Conservation (phyloP, 2,113 vertebrate genomes). For the Eolophus roseicapilla region DNA sequence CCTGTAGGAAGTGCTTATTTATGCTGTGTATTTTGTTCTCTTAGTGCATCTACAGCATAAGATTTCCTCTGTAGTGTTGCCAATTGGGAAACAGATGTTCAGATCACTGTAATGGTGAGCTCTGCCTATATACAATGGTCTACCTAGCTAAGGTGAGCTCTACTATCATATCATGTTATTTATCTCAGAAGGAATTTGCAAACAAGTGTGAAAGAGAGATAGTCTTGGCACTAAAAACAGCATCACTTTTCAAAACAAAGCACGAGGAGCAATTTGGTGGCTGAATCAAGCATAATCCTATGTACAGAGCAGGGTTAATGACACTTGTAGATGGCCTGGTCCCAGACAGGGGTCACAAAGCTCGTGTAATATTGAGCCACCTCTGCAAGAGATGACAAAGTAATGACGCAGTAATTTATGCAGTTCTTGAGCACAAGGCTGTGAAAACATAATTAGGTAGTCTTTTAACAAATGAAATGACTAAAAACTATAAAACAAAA, state of each 20-base stretch:
- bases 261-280: not conserved
- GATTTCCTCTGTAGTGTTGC: not conserved
- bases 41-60: not conserved
- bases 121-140: rapidly evolving
- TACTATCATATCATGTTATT: not conserved
- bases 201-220: not conserved
- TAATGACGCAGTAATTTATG: not conserved
- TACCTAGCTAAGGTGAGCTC: not conserved
- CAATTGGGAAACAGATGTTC: rapidly evolving
- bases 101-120: not conserved
- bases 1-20: not conserved
- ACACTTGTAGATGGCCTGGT: not conserved
- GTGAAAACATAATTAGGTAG: constrained; percentile 59
- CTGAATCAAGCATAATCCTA: not conserved
- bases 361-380: not conserved
- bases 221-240: not conserved
- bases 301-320: not conserved
- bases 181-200: not conserved
- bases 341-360: not conserved
- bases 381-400: constrained; percentile 34
- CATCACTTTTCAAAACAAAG: not conserved
- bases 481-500: constrained; percentile 61
- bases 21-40: not conserved
- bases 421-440: constrained; percentile 7
- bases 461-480: constrained; percentile 52